Percentiles rank a stretch among this genome's conserved stretches.
Conservation (phyloP, 2,888 invertebrate genomes). For the Cryptocephalus primarius region DNA sequence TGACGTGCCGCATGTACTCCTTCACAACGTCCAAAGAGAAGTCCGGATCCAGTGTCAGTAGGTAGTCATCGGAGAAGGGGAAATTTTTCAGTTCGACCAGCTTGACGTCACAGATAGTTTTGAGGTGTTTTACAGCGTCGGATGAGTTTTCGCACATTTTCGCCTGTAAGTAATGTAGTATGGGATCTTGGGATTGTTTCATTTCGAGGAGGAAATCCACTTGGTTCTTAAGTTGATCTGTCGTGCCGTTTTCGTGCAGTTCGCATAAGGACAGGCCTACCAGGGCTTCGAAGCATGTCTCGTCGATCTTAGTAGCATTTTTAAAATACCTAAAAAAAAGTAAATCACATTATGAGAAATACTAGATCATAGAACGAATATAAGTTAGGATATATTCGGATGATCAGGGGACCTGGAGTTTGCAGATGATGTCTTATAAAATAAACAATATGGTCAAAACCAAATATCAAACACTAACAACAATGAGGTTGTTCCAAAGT, state of each 20-base stretch:
- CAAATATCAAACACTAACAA: too few species aligned
- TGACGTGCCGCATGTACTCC: slow-evolving; percentile 65
- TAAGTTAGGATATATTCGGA: too few species aligned
- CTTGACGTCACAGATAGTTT: slow-evolving; percentile 50
- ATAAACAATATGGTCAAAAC: too few species aligned
- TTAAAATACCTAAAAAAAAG: slow-evolving; percentile 15
- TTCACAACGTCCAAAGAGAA: slow-evolving; percentile 69
- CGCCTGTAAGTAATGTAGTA: slow-evolving; percentile 58
- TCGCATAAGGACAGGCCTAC: slow-evolving; percentile 78
- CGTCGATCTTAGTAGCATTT: slow-evolving; percentile 73
- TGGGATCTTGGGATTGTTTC: slow-evolving; percentile 55
- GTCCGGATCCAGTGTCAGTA: slow-evolving; percentile 71
- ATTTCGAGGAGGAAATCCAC: slow-evolving; percentile 76
- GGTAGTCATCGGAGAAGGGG: slow-evolving; percentile 65
- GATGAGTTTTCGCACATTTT: slow-evolving; percentile 47
- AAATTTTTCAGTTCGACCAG: slow-evolving; percentile 41
- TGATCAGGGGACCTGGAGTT: too few species aligned
- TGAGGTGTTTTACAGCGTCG: slow-evolving; percentile 47
- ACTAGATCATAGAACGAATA: too few species aligned
- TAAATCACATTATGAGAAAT: not conserved
- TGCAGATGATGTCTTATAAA: too few species aligned
- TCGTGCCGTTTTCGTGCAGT: slow-evolving; percentile 57
- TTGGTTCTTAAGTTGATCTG: slow-evolving; percentile 72
- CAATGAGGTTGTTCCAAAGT: too few species aligned
- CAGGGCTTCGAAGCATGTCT: slow-evolving; percentile 67